Percentiles rank a stretch among this genome's conserved stretches.
Evolutionary conservation across 2,888 invertebrate genomes (phyloP).

Genomic region (Lepidochrysops patricia): DNA sequence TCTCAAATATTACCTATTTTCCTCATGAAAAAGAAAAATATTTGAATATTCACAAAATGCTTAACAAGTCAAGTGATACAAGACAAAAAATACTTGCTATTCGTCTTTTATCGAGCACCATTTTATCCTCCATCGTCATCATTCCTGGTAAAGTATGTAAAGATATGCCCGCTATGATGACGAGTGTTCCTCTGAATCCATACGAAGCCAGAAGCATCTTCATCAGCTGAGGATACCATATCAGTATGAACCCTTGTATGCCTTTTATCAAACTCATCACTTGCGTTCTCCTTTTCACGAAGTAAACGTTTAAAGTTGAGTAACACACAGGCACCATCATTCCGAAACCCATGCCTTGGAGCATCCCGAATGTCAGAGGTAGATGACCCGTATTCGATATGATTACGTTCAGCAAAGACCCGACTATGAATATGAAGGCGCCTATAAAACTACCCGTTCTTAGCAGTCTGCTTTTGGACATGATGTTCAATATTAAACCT

Average conservation of each 20-base stretch:
- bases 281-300: conserved; percentile 72
- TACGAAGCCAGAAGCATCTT: conserved; percentile 64
- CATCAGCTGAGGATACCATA: conserved; percentile 74
- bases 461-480: conserved; percentile 69
- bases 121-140: conserved; percentile 65
- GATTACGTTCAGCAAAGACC: conserved; percentile 69
- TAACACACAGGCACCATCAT: conserved; percentile 77
- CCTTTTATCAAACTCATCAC: conserved; percentile 78
- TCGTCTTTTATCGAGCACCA: conserved; percentile 30
- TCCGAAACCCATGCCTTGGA: conserved; percentile 78
- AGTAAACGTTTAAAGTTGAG: conserved; percentile 77
- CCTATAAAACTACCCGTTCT: conserved; percentile 74
- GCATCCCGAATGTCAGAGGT: conserved; percentile 69
- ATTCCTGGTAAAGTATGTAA: conserved; percentile 76
- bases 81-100: conserved; percentile 55
- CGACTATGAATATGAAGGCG: conserved; percentile 61
- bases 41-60: not conserved
- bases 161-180: conserved; percentile 74
- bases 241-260: conserved; percentile 70
- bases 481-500: conserved; percentile 76
- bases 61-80: not conserved
- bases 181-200: conserved; percentile 77
- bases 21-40: too few relatives aligned
- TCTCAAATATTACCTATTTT: not conserved
- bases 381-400: conserved; percentile 72